Evolutionary conservation across 2,113 vertebrate species (phyloP), one percentile per base, ranked within the genome.

Genomic region (Nesogale talazaci): DNA sequence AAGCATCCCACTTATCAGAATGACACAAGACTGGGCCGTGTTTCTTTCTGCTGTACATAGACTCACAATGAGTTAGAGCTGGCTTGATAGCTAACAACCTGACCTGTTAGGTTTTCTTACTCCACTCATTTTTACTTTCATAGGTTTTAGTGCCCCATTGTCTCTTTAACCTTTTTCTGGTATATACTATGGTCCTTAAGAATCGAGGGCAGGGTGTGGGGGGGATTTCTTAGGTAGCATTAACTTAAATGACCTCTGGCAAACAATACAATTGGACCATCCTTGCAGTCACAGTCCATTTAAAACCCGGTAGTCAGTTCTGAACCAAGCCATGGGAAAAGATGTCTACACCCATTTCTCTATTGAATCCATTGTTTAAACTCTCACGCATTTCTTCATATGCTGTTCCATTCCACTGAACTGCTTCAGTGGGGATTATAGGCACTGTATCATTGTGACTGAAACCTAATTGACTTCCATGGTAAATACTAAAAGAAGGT

Each of bases 391-490:
- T 89, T 85, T 79, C 56, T 74, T 27, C 20, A 23, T 0, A 22
- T 56, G 38, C 42, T 40, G 25, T 95, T 97, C 75, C 76, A 70
- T 87, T 88, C 93, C 56, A 57, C 89, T 27, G 77, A 83, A 40
- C 76, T 38, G 38, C 72, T 89, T 91, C 82, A 59, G 59, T 76
- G 78, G 86, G 90, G 63, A 88, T 94, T 89, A 25, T 31, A 69
- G 92, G 70, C 7, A 20, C 14, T 8, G 1, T 25, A 23, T 88
- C 40, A 56, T 86, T 94, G 94, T 61, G 36, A 90, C 95, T 65
- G 79, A 94, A 96, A 65, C 56, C 36, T 95, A 92, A 89, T 86
- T 95, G 95, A 83, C 88, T 96, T 96, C 75, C 46, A 83, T 0
- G 1, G 61, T 36, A 88, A 96, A 95, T 69, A 34, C 40, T 72